A percentile compares a stretch with the other conserved stretches of the same genome.
Evolutionary conservation across 2,888 invertebrate genomes (phyloP).

Genomic region (Stramonita haemastoma): DNA sequence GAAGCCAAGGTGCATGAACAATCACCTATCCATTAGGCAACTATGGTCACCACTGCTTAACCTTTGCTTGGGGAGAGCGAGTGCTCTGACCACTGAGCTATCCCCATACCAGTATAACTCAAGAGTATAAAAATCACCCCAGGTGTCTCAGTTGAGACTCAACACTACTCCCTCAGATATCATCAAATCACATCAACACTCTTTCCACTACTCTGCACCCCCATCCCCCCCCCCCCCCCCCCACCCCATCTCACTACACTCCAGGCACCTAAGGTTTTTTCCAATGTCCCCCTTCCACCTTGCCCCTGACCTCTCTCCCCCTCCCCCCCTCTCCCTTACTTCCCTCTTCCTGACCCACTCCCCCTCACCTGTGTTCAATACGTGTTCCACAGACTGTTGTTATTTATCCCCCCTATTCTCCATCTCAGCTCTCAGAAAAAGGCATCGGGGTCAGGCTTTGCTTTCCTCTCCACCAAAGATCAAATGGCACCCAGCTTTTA

Average conservation of each 20-base stretch:
- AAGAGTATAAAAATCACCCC: no score
- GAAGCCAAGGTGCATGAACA: no score
- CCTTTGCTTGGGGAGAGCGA: no score
- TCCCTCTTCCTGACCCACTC: background rate
- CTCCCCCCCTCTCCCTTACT: background rate
- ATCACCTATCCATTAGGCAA: no score
- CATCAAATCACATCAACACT: no score
- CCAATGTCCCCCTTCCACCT: background rate
- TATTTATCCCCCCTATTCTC: background rate
- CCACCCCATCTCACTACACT: background rate
- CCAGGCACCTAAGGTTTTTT: no score
- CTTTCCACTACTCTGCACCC: no score
- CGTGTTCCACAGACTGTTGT: background rate
- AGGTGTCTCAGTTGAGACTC: background rate
- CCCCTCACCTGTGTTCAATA: background rate
- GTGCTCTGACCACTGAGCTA: no score
- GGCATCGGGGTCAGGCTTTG: background rate
- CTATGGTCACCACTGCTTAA: no score
- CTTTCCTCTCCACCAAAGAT: background rate
- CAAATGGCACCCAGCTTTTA: no score
- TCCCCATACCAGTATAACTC: no score
- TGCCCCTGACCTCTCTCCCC: background rate
- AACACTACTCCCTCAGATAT: no score
- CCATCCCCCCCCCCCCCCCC: background rate
- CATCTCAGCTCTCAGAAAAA: background rate